Conservation (phyloP, 1,140 invertebrate genomes). For the Leptopilina clavipes region DNA sequence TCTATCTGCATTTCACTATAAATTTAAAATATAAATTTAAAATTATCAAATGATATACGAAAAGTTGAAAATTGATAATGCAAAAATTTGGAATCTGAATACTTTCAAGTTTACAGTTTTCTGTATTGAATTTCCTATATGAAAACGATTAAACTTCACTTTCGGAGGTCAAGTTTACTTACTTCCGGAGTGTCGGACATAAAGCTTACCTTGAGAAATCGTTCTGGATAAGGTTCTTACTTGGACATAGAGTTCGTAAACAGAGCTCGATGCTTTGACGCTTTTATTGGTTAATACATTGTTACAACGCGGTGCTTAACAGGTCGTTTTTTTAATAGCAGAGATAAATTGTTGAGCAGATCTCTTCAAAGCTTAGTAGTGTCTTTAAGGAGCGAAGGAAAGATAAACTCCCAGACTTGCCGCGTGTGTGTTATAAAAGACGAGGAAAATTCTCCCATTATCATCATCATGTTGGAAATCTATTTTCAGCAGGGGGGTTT, state of each 20-base stretch:
- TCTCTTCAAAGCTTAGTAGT: background rate
- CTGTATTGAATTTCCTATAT: too few relatives aligned
- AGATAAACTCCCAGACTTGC: slow-evolving; percentile 11
- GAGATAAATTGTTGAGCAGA: slow-evolving; percentile 28
- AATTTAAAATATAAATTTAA: too few relatives aligned
- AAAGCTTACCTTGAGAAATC: slow-evolving; percentile 31
- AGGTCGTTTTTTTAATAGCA: slow-evolving; percentile 31
- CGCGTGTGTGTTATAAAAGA: too few relatives aligned
- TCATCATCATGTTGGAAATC: too few relatives aligned
- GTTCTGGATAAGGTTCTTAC: slow-evolving; percentile 26
- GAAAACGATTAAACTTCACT: background rate
- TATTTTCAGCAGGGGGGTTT: too few relatives aligned
- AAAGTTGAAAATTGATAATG: too few relatives aligned
- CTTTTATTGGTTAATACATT: slow-evolving; percentile 32
- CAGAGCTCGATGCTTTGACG: slow-evolving; percentile 29
- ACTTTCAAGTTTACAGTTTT: background rate
- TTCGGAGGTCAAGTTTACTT: slow-evolving; percentile 30
- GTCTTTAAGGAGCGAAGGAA: background rate
- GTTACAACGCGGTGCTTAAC: slow-evolving; percentile 27
- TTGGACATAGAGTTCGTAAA: slow-evolving; percentile 13
- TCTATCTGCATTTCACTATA: too few relatives aligned
- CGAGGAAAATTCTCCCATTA: background rate
- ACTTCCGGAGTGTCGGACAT: background rate
- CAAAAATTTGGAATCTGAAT: too few relatives aligned
- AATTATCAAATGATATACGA: too few relatives aligned